Evolutionary conservation across 2,113 vertebrate species (phyloP).

Genomic region (human (Homo sapiens)): DNA sequence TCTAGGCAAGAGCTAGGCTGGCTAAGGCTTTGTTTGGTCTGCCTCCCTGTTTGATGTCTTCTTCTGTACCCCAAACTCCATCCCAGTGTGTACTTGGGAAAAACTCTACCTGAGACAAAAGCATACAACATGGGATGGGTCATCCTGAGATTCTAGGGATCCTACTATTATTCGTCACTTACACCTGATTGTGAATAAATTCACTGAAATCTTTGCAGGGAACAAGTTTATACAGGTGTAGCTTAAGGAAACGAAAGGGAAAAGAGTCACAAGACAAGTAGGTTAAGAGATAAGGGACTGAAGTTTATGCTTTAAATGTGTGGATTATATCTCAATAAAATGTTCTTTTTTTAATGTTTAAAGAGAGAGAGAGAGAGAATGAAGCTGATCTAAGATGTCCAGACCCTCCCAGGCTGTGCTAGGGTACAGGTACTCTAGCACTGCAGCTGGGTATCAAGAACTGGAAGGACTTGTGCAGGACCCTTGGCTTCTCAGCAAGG

Average conservation of each 20-base stretch:
- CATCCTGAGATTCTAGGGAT: not conserved
- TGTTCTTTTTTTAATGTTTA: not conserved
- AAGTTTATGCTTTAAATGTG: not conserved
- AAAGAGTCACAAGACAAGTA: not conserved
- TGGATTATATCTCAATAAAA: slow-evolving; percentile 1
- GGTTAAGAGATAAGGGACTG: not conserved
- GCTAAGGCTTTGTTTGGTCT: not conserved
- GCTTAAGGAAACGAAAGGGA: not conserved
- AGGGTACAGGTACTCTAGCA: not conserved
- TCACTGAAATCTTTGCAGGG: not conserved
- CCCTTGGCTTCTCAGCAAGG: not conserved
- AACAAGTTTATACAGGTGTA: not conserved
- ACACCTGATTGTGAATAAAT: not conserved
- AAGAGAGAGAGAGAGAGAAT: not conserved
- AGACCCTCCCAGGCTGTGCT: not conserved
- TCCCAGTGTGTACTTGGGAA: not conserved
- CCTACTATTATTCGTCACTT: not conserved
- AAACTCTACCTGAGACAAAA: not conserved
- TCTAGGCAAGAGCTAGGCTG: not conserved
- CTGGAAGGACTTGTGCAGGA: not conserved
- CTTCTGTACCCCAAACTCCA: not conserved
- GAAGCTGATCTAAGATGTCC: not conserved
- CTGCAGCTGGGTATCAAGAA: fast-evolving
- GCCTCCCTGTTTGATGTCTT: not conserved
- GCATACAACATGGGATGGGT: not conserved